phyloP scores from a whole-genome alignment of 2,797 vertebrate species.

The Alcedo atthis region DNA sequence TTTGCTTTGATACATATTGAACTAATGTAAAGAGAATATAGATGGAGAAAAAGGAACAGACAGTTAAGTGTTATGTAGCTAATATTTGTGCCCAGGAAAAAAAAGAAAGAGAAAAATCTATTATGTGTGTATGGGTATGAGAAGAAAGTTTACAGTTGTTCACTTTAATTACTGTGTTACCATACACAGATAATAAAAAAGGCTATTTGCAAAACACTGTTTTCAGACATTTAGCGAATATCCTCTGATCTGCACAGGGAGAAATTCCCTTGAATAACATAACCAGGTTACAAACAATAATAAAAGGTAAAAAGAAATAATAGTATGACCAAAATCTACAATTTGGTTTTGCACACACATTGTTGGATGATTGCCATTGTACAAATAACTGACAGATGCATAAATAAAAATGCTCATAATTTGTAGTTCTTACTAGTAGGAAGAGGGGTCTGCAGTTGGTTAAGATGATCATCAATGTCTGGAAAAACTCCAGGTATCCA shows the following conservation, averaged over 20 bases:
- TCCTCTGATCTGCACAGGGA: neutral
- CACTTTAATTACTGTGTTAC: neutral
- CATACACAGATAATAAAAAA: neutral
- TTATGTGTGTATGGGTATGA: neutral
- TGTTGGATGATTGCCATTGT: neutral
- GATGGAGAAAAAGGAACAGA: neutral
- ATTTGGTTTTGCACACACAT: accelerated
- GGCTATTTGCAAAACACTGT: neutral
- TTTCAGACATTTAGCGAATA: neutral
- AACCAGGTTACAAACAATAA: neutral
- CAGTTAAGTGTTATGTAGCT: neutral
- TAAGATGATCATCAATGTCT: neutral
- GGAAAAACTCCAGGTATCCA: conserved; percentile 13
- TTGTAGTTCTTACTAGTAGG: neutral
- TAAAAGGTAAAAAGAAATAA: neutral
- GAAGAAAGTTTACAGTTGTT: neutral
- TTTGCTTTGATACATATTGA: neutral
- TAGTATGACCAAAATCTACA: neutral
- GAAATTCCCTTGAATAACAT: neutral
- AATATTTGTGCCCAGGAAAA: neutral
- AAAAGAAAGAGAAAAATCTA: neutral
- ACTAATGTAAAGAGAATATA: neutral
- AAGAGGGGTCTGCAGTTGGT: neutral
- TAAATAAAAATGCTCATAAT: neutral
- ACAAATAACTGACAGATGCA: neutral